Evolutionary conservation across 2,113 vertebrate genomes (phyloP).

Genomic region (Triplophysa dalaica): DNA sequence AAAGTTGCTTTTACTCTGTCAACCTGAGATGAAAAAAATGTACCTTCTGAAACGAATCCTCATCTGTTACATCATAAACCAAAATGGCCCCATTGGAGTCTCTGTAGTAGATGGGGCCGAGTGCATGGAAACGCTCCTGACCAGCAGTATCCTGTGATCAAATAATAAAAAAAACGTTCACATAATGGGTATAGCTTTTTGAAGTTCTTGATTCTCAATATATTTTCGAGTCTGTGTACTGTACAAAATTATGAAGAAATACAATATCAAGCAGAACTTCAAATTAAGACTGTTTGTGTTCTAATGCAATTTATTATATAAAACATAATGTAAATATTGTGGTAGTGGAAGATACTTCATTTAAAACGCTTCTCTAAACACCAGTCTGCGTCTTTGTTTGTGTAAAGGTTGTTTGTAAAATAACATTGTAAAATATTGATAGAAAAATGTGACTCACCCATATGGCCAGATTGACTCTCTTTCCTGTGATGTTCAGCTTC

Average conservation of each 20-base stretch:
- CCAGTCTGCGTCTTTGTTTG: no score
- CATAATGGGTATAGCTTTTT: background rate
- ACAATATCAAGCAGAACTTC: no score
- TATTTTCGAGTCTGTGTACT: no score
- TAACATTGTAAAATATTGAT: background rate
- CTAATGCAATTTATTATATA: no score
- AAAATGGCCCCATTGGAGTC: conserved; percentile 98
- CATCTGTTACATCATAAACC: conserved; percentile 97
- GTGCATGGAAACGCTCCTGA: conserved; percentile 95
- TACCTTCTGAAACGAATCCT: conserved; percentile 99
- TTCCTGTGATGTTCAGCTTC: conserved; percentile 97
- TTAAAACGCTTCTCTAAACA: background rate
- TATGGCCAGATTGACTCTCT: conserved; percentile 95
- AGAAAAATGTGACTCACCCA: conserved; percentile 72
- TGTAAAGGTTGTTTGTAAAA: no score
- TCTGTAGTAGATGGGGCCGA: conserved; percentile 99
- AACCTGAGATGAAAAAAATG: background rate
- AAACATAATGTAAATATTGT: no score
- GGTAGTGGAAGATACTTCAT: no score
- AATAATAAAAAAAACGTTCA: conserved; percentile 2
- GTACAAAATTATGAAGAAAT: no score
- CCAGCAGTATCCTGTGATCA: conserved; percentile 90
- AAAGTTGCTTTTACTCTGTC: background rate
- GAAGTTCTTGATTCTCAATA: background rate
- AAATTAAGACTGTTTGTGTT: no score